Conservation (phyloP, 2,797 vertebrate species). For the Notamacropus eugenii region DNA sequence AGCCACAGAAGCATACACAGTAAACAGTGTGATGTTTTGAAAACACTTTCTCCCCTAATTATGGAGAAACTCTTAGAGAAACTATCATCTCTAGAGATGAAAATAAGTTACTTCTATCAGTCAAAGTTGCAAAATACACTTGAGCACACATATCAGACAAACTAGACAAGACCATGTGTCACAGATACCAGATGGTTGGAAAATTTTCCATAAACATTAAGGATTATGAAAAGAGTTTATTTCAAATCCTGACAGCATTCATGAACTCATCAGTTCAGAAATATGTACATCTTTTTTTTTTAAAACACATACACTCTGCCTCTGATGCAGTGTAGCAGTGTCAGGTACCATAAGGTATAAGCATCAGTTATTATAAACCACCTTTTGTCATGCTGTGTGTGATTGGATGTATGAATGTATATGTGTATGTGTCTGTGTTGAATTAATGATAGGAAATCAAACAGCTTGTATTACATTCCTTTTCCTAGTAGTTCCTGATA, state of each 20-base stretch:
- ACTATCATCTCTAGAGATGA: not conserved
- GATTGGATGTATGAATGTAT: not conserved
- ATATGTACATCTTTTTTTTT: not conserved
- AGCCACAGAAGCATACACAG: not conserved
- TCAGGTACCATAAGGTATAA: not conserved
- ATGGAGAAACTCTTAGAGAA: not conserved
- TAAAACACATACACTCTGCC: not conserved
- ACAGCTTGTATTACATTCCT: not conserved
- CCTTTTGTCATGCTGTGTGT: not conserved
- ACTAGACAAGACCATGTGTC: not conserved
- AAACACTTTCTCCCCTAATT: not conserved
- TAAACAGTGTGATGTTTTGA: not conserved
- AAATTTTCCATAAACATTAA: not conserved
- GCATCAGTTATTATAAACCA: not conserved
- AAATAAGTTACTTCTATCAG: not conserved
- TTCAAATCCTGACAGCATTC: not conserved
- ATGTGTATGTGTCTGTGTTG: not conserved
- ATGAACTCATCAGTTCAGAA: not conserved
- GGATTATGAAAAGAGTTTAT: not conserved
- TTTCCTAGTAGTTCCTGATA: not conserved
- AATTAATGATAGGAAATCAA: not conserved
- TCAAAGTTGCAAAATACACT: not conserved
- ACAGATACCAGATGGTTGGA: not conserved
- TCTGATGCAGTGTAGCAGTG: not conserved
- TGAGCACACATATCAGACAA: not conserved